Evolutionary conservation across 2,888 invertebrate genomes (phyloP), one percentile per base, ranked within the genome.

Genomic region (Odontomyia ornata): DNA sequence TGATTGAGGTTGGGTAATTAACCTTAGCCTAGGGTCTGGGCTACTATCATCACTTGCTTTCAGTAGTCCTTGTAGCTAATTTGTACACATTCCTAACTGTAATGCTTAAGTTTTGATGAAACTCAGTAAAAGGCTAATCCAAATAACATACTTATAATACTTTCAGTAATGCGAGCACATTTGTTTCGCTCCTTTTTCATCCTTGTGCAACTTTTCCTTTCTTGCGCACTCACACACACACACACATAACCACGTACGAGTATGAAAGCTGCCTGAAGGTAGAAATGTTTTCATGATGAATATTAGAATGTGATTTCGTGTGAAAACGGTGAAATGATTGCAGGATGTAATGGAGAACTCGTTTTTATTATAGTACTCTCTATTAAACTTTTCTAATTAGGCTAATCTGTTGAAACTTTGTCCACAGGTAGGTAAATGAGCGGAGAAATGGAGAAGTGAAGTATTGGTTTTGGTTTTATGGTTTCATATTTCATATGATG

Each of bases 81-180:
- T 47, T 30, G 23, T 30, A 47, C 46, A 69, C 46, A 69, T 46
- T 11, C 23, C 69, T 69, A 69, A 69, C 69, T 13, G 4, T 69
- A 47, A 69, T 69, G 69, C 47, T 25, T 69, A 69, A 69, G 69
- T 69, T 69, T 69, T 69, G 69, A 69, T 69, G 69, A 25, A 47
- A 69, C 43, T 21, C 46, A 47, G 47, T 69, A 25, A 23, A 9
- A 46, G n/a, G 69, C 46, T 69, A 46, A 47, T 69, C 69, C 69
- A 7, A 23, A 46, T 69, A 69, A 69, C 69, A 69, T 21, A 23
- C 25, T 47, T 27, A 4, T 46, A 69, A 47, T 46, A 25, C 47
- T 69, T 47, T 46, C 21, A n/a, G 47, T 69, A 69, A 69, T 69
- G 46, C 25, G 4, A 27, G 36, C 18, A 65, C 65, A 65, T 65